Conservation (phyloP, 2,888 invertebrate genomes). For the Napeogenes sylphis region DNA sequence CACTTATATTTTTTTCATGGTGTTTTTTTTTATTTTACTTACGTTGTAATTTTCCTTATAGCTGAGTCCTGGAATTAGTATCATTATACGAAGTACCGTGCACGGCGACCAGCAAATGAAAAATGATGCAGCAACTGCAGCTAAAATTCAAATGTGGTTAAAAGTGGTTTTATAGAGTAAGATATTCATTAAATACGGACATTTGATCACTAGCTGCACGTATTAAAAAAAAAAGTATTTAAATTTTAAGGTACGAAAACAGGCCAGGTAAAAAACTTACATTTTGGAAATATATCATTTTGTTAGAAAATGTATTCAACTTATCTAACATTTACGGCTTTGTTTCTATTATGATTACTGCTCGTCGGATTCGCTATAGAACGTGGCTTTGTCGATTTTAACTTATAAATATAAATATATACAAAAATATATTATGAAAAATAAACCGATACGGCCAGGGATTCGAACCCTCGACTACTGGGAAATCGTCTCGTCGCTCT, state of each 20-base stretch:
- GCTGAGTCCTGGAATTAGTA: conserved; percentile 74
- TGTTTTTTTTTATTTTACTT: conserved; percentile 38
- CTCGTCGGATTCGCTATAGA: conserved; percentile 70
- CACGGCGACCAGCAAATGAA: conserved; percentile 88
- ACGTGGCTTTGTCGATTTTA: conserved; percentile 78
- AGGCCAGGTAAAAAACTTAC: too few relatives aligned
- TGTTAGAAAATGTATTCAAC: conserved; percentile 40
- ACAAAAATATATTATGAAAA: too few relatives aligned
- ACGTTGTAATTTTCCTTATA: conserved; percentile 56
- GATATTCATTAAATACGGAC: too few relatives aligned
- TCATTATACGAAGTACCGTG: conserved; percentile 84
- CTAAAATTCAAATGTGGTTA: conserved; percentile 41
- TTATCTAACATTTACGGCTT: conserved; percentile 89
- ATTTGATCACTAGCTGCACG: too few relatives aligned
- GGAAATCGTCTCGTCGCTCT: too few relatives aligned
- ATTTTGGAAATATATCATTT: too few relatives aligned
- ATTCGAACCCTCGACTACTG: too few relatives aligned
- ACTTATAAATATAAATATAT: conserved; percentile 71
- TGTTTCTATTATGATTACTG: conserved; percentile 63
- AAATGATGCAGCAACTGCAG: conserved; percentile 63
- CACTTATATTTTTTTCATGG: too few relatives aligned
- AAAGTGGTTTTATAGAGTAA: too few relatives aligned
- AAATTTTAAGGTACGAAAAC: too few relatives aligned
- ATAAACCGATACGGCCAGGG: too few relatives aligned
- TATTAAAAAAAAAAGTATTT: too few relatives aligned